A percentile compares a stretch with the other conserved stretches of the same genome.
Conservation (phyloP, 2,113 vertebrate species). For the Bos javanicus region DNA sequence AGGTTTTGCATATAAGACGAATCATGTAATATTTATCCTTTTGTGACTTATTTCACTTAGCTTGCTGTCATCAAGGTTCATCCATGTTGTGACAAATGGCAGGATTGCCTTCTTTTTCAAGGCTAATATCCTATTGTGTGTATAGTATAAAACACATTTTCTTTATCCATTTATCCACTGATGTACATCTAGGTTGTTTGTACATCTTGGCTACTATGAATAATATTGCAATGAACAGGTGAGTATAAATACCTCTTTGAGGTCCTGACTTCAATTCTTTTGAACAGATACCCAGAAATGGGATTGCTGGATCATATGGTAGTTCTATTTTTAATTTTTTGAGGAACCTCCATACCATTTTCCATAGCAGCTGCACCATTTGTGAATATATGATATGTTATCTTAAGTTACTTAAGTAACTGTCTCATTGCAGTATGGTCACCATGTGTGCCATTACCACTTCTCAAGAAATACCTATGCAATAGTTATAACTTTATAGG, state of each 20-base stretch:
- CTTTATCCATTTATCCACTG: background rate
- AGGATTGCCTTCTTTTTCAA: background rate
- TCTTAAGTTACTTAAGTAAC: background rate
- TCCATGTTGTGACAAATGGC: background rate
- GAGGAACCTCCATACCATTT: background rate
- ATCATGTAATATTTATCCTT: background rate
- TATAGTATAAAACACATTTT: background rate
- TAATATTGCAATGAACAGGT: background rate
- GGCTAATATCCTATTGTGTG: background rate
- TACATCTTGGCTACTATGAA: background rate
- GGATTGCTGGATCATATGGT: background rate
- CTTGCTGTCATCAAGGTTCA: background rate
- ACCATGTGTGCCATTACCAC: background rate
- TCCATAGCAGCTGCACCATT: background rate
- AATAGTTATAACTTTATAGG: background rate
- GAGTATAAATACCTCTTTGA: background rate
- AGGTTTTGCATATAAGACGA: background rate
- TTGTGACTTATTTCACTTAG: background rate
- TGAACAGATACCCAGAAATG: background rate
- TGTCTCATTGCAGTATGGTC: background rate
- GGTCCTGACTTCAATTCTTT: background rate
- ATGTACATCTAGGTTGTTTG: background rate
- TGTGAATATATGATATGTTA: slow-evolving; percentile 17
- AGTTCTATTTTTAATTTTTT: background rate
- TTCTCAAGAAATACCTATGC: background rate